A percentile compares a stretch with the other conserved stretches of the same genome.
Evolutionary conservation across 2,888 invertebrate genomes (phyloP).

Genomic region (Calephelis perditalis): DNA sequence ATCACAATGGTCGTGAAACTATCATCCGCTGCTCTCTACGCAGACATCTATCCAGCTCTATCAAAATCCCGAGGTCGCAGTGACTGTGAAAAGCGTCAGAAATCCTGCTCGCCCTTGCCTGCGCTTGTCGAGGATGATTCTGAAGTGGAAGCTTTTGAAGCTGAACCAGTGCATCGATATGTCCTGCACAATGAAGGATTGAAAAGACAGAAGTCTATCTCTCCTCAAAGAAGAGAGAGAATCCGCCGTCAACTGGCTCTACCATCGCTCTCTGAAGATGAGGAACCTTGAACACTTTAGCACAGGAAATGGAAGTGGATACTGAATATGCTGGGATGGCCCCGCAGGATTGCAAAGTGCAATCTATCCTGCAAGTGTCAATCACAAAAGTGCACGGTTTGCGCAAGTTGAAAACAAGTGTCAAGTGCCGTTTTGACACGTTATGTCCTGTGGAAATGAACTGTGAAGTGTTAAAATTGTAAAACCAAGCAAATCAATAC

Average conservation of each 20-base stretch:
- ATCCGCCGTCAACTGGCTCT: slow-evolving; percentile 59
- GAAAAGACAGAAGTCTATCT: slow-evolving; percentile 64
- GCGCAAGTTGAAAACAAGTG: slow-evolving; percentile 14
- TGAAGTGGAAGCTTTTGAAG: slow-evolving; percentile 34
- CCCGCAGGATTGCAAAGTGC: slow-evolving; percentile 15
- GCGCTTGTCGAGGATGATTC: slow-evolving; percentile 39
- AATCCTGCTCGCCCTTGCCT: slow-evolving; percentile 32
- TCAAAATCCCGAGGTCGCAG: slow-evolving; percentile 34
- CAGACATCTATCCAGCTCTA: slow-evolving; percentile 37
- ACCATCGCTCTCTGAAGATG: slow-evolving; percentile 68
- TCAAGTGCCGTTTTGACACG: slow-evolving; percentile 25
- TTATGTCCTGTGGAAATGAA: slow-evolving; percentile 26
- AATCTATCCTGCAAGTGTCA: slow-evolving; percentile 13
- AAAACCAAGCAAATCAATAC: slow-evolving; percentile 29
- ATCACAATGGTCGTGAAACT: slow-evolving; percentile 39
- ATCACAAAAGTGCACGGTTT: slow-evolving; percentile 16
- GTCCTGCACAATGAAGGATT: slow-evolving; percentile 53
- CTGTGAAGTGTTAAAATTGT: slow-evolving; percentile 35
- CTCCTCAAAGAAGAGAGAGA: slow-evolving; percentile 59
- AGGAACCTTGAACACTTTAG: slow-evolving; percentile 61
- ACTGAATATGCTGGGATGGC: slow-evolving; percentile 39
- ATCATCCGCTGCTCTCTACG: slow-evolving; percentile 36
- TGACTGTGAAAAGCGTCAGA: slow-evolving; percentile 36
- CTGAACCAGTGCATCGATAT: slow-evolving; percentile 42
- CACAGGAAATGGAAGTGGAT: slow-evolving; percentile 48